Evolutionary conservation across 1,140 invertebrate genomes (phyloP).

Genomic region (Riptortus pedestris): DNA sequence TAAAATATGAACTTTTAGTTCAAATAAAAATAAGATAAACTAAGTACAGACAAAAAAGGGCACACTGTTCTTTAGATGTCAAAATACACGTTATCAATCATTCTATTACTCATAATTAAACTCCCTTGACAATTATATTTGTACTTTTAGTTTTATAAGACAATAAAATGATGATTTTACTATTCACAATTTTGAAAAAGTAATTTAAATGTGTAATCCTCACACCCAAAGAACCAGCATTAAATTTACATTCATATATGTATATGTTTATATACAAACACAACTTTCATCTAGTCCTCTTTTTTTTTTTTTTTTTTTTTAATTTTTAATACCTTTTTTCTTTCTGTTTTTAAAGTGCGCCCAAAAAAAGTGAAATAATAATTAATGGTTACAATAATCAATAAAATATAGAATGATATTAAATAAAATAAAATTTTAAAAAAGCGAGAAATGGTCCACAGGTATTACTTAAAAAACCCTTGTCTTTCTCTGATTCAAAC

Average conservation of each 20-base stretch:
- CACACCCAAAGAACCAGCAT: constrained; percentile 7
- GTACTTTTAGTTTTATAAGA: constrained; percentile 3
- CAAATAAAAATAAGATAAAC: constrained; percentile 19
- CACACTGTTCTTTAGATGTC: constrained; percentile 27
- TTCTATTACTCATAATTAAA: constrained; percentile 5
- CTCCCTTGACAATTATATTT: neutral
- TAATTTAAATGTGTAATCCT: constrained; percentile 3
- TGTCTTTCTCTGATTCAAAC: constrained; percentile 12
- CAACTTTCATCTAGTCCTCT: neutral
- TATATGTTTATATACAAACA: too few relatives aligned
- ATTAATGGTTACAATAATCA: constrained; percentile 10
- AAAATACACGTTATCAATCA: constrained; percentile 16
- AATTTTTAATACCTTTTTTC: neutral
- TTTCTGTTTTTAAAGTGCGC: constrained; percentile 25
- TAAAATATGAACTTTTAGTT: constrained; percentile 26
- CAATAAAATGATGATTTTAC: constrained; percentile 3
- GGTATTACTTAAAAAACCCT: neutral
- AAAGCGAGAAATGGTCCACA: constrained; percentile 3
- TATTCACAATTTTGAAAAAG: neutral
- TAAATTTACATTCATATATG: too few relatives aligned
- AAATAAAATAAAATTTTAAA: constrained; percentile 16
- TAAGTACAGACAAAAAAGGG: constrained; percentile 23
- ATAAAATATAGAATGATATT: constrained; percentile 4
- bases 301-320: neutral
- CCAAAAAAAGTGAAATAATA: constrained; percentile 22